These are phyloP conservation scores for Centropyge bicolor DNA, from an alignment of 2,797 vertebrate species.

Conservation along the genomic window DNA sequence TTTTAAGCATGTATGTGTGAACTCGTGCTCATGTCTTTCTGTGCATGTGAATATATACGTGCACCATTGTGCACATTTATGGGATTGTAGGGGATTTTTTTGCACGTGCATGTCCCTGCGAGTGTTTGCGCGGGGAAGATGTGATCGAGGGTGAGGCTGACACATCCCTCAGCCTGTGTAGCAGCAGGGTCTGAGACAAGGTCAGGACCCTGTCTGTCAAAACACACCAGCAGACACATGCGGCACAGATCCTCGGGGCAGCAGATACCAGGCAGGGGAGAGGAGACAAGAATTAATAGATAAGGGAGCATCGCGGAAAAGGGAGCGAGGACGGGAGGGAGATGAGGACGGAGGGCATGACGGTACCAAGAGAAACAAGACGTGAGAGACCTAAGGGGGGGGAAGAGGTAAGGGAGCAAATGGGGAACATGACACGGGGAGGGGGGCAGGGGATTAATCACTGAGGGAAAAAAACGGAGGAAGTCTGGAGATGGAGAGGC, in stretches of 20 bases:
- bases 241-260: constrained; percentile 71
- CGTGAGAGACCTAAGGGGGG: constrained; percentile 34
- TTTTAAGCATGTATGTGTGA: neutral
- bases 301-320: constrained; percentile 56
- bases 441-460: constrained; percentile 36
- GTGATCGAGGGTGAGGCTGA: constrained; percentile 54
- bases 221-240: constrained; percentile 71
- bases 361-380: constrained; percentile 44
- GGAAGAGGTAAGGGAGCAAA: constrained; percentile 34
- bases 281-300: constrained; percentile 72
- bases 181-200: constrained; percentile 68
- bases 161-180: constrained; percentile 63
- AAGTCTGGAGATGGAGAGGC: constrained; percentile 30
- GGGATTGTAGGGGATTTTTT: neutral
- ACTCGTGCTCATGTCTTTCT: neutral
- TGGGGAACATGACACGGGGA: constrained; percentile 29
- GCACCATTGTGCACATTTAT: neutral
- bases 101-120: constrained; percentile 17
- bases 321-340: constrained; percentile 11
- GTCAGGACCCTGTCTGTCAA: constrained; percentile 75
- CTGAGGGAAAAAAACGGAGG: constrained; percentile 20
- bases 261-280: constrained; percentile 62
- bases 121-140: constrained; percentile 38
- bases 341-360: constrained; percentile 42
- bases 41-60: neutral